A percentile compares a stretch with the other conserved stretches of the same genome.
These are phyloP conservation scores for Mico argentatus DNA, from an alignment of 2,797 vertebrate genomes.

Conservation along the genomic window DNA sequence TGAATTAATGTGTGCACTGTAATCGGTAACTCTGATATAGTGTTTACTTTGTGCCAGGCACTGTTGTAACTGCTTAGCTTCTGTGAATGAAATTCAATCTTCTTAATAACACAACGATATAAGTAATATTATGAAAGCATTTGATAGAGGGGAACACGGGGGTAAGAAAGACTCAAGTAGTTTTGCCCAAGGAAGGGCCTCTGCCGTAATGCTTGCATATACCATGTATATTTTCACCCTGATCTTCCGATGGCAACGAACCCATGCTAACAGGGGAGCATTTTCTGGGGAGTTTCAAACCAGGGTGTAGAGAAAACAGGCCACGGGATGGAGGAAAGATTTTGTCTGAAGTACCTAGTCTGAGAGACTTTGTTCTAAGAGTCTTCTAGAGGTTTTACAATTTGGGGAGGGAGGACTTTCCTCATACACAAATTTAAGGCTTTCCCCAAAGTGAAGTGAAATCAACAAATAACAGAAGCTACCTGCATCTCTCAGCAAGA, in stretches of 20 bases:
- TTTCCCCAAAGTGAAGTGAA: background rate
- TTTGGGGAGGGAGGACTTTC: background rate
- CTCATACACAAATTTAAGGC: background rate
- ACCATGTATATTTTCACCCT: background rate
- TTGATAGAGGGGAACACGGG: background rate
- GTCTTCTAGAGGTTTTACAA: background rate
- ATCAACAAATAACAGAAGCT: background rate
- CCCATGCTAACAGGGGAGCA: background rate
- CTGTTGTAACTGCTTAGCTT: background rate
- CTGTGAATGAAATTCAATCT: background rate
- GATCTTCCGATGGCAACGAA: background rate
- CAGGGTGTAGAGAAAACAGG: background rate
- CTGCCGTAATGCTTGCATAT: background rate
- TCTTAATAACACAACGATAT: background rate
- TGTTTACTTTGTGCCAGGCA: background rate
- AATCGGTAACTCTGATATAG: background rate
- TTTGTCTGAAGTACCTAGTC: background rate
- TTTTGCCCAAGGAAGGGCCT: background rate
- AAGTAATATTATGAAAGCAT: background rate
- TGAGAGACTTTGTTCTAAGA: background rate
- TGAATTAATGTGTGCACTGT: background rate
- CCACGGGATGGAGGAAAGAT: rapidly evolving
- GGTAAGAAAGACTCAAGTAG: background rate
- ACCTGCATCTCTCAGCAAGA: background rate
- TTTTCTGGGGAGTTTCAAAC: background rate